Conservation (phyloP, 2,888 invertebrate genomes). For the Aphidoletes aphidimyza region DNA sequence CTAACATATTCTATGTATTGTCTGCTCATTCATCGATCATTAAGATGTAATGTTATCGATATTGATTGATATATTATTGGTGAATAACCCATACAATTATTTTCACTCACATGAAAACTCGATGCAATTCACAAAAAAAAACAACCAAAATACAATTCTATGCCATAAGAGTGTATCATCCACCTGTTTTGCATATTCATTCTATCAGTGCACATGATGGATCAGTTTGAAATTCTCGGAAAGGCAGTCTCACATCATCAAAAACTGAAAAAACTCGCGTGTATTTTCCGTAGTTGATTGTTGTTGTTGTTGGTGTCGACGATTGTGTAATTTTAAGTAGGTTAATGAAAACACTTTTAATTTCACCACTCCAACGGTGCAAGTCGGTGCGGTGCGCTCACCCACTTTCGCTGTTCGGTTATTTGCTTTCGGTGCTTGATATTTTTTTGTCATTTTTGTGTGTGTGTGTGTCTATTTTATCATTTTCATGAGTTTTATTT, state of each 20-base stretch:
- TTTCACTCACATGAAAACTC: no score
- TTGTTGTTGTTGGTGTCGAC: no score
- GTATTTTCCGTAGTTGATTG: no score
- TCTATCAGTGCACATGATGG: not conserved
- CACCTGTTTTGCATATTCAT: not conserved
- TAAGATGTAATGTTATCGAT: no score
- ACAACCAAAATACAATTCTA: no score
- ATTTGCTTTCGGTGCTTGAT: not conserved
- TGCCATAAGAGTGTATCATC: no score
- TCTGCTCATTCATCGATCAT: no score
- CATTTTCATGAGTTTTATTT: not conserved
- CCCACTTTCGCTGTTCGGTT: not conserved
- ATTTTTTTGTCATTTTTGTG: not conserved
- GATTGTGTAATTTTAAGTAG: conserved; percentile 49
- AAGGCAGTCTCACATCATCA: not conserved
- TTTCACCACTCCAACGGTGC: conserved; percentile 19
- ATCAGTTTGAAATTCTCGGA: not conserved
- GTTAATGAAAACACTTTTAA: conserved; percentile 44
- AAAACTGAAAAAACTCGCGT: not conserved
- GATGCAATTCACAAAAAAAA: no score
- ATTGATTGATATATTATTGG: no score
- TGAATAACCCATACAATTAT: no score
- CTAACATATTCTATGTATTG: no score
- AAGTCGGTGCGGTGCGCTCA: not conserved
- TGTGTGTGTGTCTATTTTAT: not conserved